A percentile compares a stretch with the other conserved stretches of the same genome.
These are phyloP conservation scores for Alentia gelatinosa DNA, from an alignment of 2,888 invertebrate species.

Conservation along the genomic window DNA sequence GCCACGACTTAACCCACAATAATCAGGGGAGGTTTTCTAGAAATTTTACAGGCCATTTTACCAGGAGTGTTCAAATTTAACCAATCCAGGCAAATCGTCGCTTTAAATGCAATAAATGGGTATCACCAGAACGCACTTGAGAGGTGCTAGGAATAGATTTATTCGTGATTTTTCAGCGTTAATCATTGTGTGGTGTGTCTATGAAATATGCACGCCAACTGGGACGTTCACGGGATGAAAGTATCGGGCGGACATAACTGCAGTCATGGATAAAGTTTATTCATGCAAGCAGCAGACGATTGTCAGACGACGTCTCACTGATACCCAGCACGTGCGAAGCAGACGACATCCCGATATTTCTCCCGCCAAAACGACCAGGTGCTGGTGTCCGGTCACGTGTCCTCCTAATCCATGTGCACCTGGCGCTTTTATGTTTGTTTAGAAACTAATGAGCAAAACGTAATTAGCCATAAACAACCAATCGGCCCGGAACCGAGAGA, in stretches of 20 bases:
- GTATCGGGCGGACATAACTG: background rate
- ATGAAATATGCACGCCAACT: no score
- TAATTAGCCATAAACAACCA: slow-evolving; percentile 45
- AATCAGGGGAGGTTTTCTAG: background rate
- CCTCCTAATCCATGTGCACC: slow-evolving; percentile 8
- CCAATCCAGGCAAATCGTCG: no score
- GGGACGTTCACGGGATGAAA: background rate
- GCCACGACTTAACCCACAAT: background rate
- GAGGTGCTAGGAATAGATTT: no score
- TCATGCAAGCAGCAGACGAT: background rate
- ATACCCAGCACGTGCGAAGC: background rate
- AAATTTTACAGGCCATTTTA: no score
- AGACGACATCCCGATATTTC: background rate
- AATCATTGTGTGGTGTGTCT: no score
- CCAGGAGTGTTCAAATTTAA: no score
- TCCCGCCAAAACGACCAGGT: slow-evolving; percentile 38
- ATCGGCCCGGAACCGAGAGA: background rate
- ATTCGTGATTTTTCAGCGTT: no score
- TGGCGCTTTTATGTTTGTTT: slow-evolving; percentile 44
- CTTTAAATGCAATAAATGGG: no score
- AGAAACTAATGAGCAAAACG: slow-evolving; percentile 29
- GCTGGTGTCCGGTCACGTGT: slow-evolving; percentile 5
- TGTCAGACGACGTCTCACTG: background rate
- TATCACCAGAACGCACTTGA: no score
- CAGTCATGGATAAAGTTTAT: background rate